These are phyloP conservation scores for Leucoraja ocellata DNA, from an alignment of 2,797 vertebrate species.

Conservation along the genomic window DNA sequence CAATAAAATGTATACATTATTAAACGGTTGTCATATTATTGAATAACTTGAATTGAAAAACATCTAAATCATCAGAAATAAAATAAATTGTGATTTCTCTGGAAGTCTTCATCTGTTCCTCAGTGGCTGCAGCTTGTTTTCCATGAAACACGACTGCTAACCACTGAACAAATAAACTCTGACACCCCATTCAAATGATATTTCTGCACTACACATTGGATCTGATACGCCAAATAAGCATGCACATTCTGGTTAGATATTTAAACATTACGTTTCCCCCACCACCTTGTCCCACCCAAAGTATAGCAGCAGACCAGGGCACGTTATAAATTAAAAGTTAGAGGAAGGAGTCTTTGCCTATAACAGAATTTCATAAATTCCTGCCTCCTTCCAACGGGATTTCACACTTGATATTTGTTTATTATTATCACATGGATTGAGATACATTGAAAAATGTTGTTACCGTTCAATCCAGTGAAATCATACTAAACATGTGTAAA, in stretches of 20 bases:
- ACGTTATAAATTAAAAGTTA: neutral
- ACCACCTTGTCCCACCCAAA: neutral
- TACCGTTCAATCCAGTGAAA: too few species aligned
- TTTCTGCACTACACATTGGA: neutral
- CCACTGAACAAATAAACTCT: neutral
- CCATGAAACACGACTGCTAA: neutral
- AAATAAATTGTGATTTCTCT: neutral
- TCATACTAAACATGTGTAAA: too few species aligned
- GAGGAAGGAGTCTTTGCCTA: neutral
- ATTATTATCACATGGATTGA: too few species aligned
- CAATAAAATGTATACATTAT: neutral
- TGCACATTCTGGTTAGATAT: neutral
- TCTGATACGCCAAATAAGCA: neutral
- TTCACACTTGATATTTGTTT: neutral
- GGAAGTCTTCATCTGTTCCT: neutral
- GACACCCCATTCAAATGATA: neutral
- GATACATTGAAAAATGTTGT: too few species aligned
- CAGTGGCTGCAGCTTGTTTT: neutral
- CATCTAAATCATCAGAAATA: neutral
- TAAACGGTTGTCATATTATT: neutral
- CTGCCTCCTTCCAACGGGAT: neutral
- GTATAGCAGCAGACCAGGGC: neutral
- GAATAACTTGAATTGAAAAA: neutral
- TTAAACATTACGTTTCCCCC: neutral
- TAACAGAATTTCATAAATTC: neutral